These are phyloP conservation scores for Barbus barbus DNA, from an alignment of 2,113 vertebrate genomes.

Conservation along the genomic window DNA sequence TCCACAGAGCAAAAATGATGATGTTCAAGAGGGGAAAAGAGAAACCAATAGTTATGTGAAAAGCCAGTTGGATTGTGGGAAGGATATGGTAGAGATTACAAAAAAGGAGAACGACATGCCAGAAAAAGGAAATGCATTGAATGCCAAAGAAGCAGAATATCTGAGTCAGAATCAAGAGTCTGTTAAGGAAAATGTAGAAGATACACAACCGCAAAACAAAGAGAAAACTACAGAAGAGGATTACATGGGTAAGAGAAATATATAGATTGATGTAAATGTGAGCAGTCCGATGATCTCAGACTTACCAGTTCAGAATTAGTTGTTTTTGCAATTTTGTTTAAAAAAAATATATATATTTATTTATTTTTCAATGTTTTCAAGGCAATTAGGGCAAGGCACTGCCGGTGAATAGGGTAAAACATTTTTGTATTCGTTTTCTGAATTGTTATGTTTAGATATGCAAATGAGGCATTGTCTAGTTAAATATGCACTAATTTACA, in stretches of 20 bases:
- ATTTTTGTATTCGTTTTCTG: too few species aligned
- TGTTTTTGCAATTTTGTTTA: not conserved
- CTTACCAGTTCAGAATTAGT: not conserved
- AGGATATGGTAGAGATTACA: not conserved
- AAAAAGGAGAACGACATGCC: not conserved
- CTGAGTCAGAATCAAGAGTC: not conserved
- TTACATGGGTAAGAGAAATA: constrained; percentile 66
- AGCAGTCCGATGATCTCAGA: not conserved
- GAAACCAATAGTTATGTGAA: not conserved
- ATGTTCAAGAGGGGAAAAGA: not conserved
- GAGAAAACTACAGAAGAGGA: constrained; percentile 40
- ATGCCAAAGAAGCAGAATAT: not conserved
- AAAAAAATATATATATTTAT: too few species aligned
- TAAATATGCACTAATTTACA: too few species aligned
- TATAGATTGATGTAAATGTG: not conserved
- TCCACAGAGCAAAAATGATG: not conserved
- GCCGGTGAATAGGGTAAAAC: not conserved
- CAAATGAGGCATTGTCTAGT: too few species aligned
- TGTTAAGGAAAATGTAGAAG: constrained; percentile 30
- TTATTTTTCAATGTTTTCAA: not conserved
- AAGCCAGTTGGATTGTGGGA: not conserved
- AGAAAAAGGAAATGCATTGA: not conserved
- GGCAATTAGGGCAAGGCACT: not conserved
- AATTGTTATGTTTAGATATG: too few species aligned
- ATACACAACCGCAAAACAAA: constrained; percentile 9